Evolutionary conservation across 2,797 vertebrate genomes (phyloP).

Genomic region (Acestrorhynchus altus): DNA sequence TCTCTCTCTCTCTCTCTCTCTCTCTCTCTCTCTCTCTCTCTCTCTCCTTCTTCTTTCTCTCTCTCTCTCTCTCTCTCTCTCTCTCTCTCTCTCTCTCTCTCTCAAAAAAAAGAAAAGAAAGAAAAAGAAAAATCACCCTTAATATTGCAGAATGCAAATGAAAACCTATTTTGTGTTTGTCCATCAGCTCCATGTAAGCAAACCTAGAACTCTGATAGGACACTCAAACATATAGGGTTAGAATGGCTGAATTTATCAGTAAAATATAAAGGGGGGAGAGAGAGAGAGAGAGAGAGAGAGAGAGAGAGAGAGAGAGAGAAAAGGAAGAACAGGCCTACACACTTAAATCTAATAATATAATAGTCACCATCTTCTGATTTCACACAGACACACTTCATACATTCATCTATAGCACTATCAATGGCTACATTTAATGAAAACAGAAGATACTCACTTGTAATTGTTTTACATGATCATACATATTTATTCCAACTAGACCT

Average conservation of each 20-base stretch:
- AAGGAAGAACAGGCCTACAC: constrained; percentile 58
- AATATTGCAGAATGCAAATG: not conserved
- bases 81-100: no score
- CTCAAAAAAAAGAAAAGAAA: no score
- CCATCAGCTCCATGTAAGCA: no score
- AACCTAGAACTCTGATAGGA: no score
- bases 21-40: no score
- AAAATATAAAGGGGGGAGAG: not conserved
- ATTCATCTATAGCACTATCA: constrained; percentile 69
- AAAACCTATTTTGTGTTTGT: no score
- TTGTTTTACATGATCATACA: not conserved
- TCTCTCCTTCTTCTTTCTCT: no score
- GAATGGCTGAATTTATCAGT: not conserved
- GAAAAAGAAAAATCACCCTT: no score
- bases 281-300: constrained; percentile 49
- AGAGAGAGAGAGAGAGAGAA: constrained; percentile 27
- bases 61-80: no score
- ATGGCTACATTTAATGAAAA: constrained; percentile 61
- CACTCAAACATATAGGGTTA: not conserved
- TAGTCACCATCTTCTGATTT: constrained; percentile 60
- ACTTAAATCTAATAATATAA: constrained; percentile 66
- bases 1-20: not conserved
- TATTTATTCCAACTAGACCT: not conserved
- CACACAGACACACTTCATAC: constrained; percentile 64
- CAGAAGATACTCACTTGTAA: not conserved